Conservation (phyloP, 2,113 vertebrate species). For the Pyrgilauda ruficollis region DNA sequence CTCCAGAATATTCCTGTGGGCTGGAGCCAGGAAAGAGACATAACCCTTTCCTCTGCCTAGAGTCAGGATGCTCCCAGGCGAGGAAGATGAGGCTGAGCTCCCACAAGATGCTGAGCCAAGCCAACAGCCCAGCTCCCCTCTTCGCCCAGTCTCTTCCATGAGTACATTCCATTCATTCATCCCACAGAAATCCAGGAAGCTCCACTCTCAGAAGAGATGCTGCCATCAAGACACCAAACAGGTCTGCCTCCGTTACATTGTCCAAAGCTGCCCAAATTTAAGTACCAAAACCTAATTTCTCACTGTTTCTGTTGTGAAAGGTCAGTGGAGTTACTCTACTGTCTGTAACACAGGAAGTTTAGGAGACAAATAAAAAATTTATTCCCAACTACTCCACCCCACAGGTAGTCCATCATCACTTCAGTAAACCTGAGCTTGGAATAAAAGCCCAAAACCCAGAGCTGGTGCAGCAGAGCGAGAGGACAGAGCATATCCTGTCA, state of each 20-base stretch:
- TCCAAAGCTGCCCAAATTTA: neutral
- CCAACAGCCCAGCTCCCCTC: neutral
- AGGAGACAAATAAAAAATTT: neutral
- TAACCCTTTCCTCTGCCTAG: neutral
- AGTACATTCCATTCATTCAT: neutral
- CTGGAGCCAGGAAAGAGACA: rapidly evolving
- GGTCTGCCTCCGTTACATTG: rapidly evolving
- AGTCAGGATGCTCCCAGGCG: neutral
- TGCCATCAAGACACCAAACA: neutral
- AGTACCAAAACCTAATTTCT: neutral
- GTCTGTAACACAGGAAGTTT: rapidly evolving
- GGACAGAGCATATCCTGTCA: neutral
- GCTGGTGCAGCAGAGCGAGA: neutral
- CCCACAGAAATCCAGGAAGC: neutral
- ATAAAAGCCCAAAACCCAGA: neutral
- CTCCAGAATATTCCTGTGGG: neutral
- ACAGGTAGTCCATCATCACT: neutral
- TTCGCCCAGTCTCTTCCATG: neutral
- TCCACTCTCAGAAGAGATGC: rapidly evolving
- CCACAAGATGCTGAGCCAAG: neutral
- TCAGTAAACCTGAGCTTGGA: neutral
- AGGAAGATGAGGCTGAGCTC: neutral
- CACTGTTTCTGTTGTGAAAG: neutral
- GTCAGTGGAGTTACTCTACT: neutral
- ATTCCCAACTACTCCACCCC: neutral